These are phyloP conservation scores for Natator depressus DNA, from an alignment of 2,113 vertebrate genomes.

Conservation along the genomic window DNA sequence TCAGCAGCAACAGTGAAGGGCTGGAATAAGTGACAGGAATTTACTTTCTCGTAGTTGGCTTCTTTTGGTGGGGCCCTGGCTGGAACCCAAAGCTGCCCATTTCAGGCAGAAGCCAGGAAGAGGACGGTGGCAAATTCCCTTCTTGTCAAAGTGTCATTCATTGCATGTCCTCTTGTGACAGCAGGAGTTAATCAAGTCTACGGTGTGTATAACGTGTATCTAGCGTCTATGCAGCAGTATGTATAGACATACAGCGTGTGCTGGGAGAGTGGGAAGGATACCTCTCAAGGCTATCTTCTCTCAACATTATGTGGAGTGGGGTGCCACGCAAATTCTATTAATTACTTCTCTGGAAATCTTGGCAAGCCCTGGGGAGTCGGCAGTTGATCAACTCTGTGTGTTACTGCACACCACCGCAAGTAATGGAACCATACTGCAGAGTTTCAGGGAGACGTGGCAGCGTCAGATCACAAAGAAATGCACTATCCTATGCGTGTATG, in stretches of 20 bases:
- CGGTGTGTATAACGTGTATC: not conserved
- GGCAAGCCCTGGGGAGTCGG: slow-evolving; percentile 20
- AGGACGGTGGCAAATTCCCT: not conserved
- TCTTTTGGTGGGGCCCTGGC: not conserved
- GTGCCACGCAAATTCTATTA: slow-evolving; percentile 41
- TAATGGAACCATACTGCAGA: not conserved
- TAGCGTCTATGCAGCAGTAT: not conserved
- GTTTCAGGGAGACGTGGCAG: not conserved
- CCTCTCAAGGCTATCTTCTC: not conserved
- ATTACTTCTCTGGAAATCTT: slow-evolving; percentile 23
- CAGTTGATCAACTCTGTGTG: not conserved
- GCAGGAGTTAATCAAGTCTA: not conserved
- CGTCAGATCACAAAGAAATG: not conserved
- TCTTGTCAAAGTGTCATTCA: not conserved
- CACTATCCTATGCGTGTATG: rapidly evolving
- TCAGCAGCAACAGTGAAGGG: not conserved
- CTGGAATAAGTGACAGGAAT: not conserved
- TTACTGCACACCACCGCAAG: not conserved
- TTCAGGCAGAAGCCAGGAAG: not conserved
- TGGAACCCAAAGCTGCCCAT: not conserved
- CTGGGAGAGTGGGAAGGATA: not conserved
- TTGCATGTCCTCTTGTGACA: not conserved
- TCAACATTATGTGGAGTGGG: slow-evolving; percentile 13
- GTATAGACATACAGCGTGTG: not conserved
- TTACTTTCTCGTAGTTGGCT: not conserved